These are phyloP conservation scores for Cephus runcator DNA, from an alignment of 2,888 invertebrate genomes.

Conservation along the genomic window DNA sequence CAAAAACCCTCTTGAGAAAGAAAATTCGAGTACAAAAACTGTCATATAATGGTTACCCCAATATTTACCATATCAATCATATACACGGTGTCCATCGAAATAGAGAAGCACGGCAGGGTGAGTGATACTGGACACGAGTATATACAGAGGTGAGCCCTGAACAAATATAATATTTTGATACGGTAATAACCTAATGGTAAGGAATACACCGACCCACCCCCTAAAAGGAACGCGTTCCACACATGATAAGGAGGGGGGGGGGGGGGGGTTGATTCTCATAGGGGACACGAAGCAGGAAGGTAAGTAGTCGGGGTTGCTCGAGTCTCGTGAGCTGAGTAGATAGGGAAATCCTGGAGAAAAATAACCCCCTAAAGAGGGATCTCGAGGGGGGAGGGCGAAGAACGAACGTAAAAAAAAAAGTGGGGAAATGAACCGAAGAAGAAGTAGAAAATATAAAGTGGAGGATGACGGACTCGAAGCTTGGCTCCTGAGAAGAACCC, in stretches of 20 bases:
- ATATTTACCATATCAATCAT: constrained; percentile 23
- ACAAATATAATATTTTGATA: constrained; percentile 20
- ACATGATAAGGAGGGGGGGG: neutral
- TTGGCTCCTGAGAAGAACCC: constrained; percentile 11
- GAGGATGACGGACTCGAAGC: constrained; percentile 6
- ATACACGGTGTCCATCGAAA: neutral
- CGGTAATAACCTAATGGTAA: constrained; percentile 21
- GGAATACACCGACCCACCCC: constrained; percentile 19
- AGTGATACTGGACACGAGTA: neutral
- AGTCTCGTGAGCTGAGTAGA: neutral
- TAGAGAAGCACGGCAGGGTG: neutral
- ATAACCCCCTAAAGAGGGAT: constrained; percentile 19
- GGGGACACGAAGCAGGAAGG: too few species aligned
- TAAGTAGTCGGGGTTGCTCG: neutral
- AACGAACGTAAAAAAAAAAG: neutral
- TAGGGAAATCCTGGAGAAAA: constrained; percentile 22
- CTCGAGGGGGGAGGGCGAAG: neutral
- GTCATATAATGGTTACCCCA: constrained; percentile 1
- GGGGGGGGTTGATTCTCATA: too few species aligned
- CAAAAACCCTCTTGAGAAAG: too few species aligned
- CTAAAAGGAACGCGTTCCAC: neutral
- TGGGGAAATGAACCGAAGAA: neutral
- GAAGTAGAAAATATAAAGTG: neutral
- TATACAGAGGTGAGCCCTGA: neutral
- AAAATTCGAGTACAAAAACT: neutral